A percentile compares a stretch with the other conserved stretches of the same genome.
Conservation (phyloP, 2,797 vertebrate genomes). For the Pangasius larnaudii region DNA sequence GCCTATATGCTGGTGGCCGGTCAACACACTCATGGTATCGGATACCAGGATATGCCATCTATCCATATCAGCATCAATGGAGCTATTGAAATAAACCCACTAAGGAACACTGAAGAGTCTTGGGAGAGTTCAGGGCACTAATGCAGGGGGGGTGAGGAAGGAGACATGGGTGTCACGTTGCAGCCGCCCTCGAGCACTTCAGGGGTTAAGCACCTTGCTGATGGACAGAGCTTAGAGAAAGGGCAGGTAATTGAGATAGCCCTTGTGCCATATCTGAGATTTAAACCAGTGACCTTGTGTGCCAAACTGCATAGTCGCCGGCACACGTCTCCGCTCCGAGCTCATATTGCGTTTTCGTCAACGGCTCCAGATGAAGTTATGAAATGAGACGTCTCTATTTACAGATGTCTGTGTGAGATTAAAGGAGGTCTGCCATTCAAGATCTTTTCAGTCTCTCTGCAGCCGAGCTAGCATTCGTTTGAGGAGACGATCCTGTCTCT, state of each 20-base stretch:
- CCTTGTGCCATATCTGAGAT: neutral
- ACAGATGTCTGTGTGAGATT: conserved; percentile 50
- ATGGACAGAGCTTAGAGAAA: conserved; percentile 27
- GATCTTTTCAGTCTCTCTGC: conserved; percentile 55
- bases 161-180: conserved; percentile 3
- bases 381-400: conserved; percentile 45
- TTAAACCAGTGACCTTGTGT: neutral
- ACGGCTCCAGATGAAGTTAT: conserved; percentile 17
- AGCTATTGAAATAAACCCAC: conserved; percentile 16
- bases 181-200: conserved; percentile 25
- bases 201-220: conserved; percentile 23
- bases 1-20: conserved; percentile 64
- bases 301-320: conserved; percentile 18
- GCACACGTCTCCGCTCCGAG: neutral
- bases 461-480: neutral
- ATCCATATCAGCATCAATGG: conserved; percentile 4
- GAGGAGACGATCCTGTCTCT: conserved; percentile 12
- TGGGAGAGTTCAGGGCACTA: conserved; percentile 7
- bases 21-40: conserved; percentile 72
- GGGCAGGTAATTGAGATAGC: conserved; percentile 28
- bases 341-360: conserved; percentile 22
- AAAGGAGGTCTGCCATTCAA: conserved; percentile 30
- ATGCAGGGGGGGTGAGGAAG: neutral
- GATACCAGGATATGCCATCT: conserved; percentile 62
- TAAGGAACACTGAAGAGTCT: neutral